These are phyloP conservation scores for Callospermophilus lateralis DNA, from an alignment of 2,113 vertebrate species.

Conservation along the genomic window DNA sequence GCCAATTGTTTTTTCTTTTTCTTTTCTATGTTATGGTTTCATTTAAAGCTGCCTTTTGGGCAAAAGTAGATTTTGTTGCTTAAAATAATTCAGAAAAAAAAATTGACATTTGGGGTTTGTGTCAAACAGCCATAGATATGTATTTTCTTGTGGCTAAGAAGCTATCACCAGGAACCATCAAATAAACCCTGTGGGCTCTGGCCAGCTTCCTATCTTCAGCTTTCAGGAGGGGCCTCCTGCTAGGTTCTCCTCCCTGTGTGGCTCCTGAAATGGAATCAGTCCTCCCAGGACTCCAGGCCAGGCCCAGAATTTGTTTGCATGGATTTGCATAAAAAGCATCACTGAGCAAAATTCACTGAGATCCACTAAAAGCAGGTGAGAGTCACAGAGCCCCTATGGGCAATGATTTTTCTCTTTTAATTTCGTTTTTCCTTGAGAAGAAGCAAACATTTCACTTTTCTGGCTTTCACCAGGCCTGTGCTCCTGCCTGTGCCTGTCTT, in stretches of 20 bases:
- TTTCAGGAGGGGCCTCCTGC: conserved; percentile 86
- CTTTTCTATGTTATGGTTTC: background rate
- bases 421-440: conserved; percentile 71
- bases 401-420: conserved; percentile 61
- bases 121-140: conserved; percentile 42
- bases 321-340: conserved; percentile 86
- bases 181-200: conserved; percentile 84
- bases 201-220: conserved; percentile 85
- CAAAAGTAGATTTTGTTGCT: conserved; percentile 55
- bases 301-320: conserved; percentile 84
- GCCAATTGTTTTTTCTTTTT: background rate
- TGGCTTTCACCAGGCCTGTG: background rate
- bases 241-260: conserved; percentile 77
- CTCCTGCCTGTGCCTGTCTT: background rate
- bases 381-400: conserved; percentile 70
- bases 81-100: conserved; percentile 60
- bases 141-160: conserved; percentile 82
- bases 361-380: conserved; percentile 82
- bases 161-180: conserved; percentile 82
- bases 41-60: conserved; percentile 56
- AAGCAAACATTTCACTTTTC: background rate
- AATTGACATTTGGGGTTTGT: conserved; percentile 46
- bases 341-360: conserved; percentile 82
- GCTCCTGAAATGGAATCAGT: conserved; percentile 85
- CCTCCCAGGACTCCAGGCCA: conserved; percentile 83